Evolutionary conservation across 2,888 invertebrate species (phyloP), one percentile per base, ranked within the genome.

Genomic region (Heteromurus nitidus): DNA sequence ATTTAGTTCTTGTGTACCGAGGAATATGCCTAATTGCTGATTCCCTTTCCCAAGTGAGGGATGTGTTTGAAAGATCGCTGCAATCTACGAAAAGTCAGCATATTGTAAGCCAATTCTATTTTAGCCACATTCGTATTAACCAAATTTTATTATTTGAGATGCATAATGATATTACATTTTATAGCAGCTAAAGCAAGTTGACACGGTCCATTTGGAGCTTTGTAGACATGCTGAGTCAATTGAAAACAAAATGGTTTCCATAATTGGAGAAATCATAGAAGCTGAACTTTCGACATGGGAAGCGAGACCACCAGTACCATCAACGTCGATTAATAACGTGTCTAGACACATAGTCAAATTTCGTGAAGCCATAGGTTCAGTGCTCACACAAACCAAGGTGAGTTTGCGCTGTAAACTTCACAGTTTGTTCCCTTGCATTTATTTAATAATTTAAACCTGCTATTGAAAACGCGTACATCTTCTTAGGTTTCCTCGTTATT

Each of bases 281-380:
- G 93, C 93, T 83, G 96, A 97, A 88, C 90, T 99, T 87, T 91
- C 92, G 26, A 92, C 93, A 87, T 99, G 98, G 98, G 96, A 97
- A 89, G 96, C 97, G 0, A 94, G 95, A 88, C 97, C 98, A 22
- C 97, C 98, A 0, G 95, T 97, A 88, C 98, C 99, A 55, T 98
- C 98, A 16, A 93, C 94, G 89, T 93, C 95, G 88, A 95, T 96
- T 90, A 92, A 95, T 85, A 95, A 93, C 90, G 94, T 96, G 88
- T 95, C 95, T 62, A 93, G 77, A 50, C 86, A 83, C 44, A 85
- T 86, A 31, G 60, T 75, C n/a, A 87, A 85, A 68, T 87, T 87
- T 70, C 80, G 85, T 60, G 87, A 87, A 47, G 87, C 86, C 0
- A 87, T 87, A 28, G 86, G 84, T n/a, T 55, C 84, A 2, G 84